Evolutionary conservation across 92 coral and sea anemone genomes (phyloP), one percentile per base, ranked within the genome.

Genomic region (Porites cylindrica): DNA sequence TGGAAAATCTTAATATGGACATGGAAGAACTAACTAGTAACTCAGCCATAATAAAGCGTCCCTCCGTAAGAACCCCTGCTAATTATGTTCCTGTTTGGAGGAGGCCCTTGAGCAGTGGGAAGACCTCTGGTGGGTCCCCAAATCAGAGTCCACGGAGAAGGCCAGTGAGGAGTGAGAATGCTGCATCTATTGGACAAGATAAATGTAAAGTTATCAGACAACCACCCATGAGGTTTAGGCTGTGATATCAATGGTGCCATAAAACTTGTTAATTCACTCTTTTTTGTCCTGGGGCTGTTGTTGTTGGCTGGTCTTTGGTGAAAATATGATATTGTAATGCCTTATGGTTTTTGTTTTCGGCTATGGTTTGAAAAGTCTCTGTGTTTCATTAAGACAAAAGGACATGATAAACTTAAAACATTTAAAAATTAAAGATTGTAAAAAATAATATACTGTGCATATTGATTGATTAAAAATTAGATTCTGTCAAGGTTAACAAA

Each of bases 171-270:
- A 50, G 62, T 16, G 51, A 71, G 12, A 58, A 68, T 43, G 20
- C 56, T 11, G n/a, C 18, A 8, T 7, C 75, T 14, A 18, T 7
- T 47, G 81, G 80, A 73, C 67, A 56, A 51, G 69, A 6, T 11
- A 78, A 85, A 32, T 76, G 68, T 18, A 85, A 85, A 78, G 59
- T 77, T 29, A 82, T 85, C 47, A 78, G 83, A 52, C 89, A 90
- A 78, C 98, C 98, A 19, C 98, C 98, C 18, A 95, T 95, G 98
- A 82, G 84, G 59, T 95, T 95, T 95, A 91, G 96, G 62, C 72
- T 93, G 51, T 83, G 23, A 32, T 63, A 17, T 29, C 12, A 4
- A 29, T 51, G 23, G 16, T 16, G 19, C 12, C 2, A 13, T 12
- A 43, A 29, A 73, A 43, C 80, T 19, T 2, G 17, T 17, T 47